phyloP scores from a whole-genome alignment of 2,888 invertebrate genomes.

The Dysmachus trigonus region DNA sequence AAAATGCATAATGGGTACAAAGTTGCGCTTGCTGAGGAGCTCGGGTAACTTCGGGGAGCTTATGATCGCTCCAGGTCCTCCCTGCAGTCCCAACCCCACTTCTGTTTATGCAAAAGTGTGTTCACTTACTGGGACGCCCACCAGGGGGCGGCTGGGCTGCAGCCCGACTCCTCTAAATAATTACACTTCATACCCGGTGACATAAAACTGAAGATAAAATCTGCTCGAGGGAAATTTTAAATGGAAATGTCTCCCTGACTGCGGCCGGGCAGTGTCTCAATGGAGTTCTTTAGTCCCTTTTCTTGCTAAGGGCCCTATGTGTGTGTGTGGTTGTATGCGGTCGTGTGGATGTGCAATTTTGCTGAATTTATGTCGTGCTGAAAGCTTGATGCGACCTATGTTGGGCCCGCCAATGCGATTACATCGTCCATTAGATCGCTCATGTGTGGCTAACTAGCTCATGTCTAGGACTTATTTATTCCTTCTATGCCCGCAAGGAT shows the following conservation, averaged over 20 bases:
- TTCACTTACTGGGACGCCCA: neutral
- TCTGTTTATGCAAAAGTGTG: slow-evolving; percentile 9
- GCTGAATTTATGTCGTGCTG: slow-evolving; percentile 44
- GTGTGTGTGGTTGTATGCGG: neutral
- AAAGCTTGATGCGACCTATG: slow-evolving; percentile 35
- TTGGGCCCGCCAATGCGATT: slow-evolving; percentile 44
- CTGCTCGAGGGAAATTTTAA: slow-evolving; percentile 22
- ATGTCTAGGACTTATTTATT: slow-evolving; percentile 9
- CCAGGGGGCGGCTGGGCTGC: neutral
- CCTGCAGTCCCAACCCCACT: neutral
- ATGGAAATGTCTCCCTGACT: slow-evolving; percentile 2
- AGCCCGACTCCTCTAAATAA: slow-evolving; percentile 17
- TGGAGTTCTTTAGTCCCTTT: neutral
- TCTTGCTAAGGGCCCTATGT: neutral
- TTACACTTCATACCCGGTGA: slow-evolving; percentile 24
- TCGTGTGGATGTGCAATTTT: neutral
- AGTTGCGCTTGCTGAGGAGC: neutral
- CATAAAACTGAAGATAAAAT: slow-evolving; percentile 22
- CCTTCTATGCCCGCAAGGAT: neutral
- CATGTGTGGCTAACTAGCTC: slow-evolving; percentile 46
- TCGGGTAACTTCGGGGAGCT: neutral
- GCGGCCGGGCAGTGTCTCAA: neutral
- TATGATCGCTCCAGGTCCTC: neutral
- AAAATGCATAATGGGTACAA: slow-evolving; percentile 23
- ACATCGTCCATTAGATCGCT: slow-evolving; percentile 45